Conservation (phyloP, 2,888 invertebrate species). For the Nephrotoma guestfalica region DNA sequence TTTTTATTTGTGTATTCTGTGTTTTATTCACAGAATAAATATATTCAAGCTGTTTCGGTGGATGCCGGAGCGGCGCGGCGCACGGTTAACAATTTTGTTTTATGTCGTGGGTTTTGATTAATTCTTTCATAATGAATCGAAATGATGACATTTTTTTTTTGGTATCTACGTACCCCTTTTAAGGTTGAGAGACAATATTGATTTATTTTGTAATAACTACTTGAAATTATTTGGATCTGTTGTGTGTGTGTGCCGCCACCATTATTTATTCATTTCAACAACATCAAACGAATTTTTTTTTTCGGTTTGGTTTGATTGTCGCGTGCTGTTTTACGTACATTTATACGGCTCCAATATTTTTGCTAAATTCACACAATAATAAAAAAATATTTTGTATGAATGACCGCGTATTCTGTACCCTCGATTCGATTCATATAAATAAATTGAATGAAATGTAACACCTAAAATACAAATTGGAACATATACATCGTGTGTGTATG, state of each 20-base stretch:
- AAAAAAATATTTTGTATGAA: background rate
- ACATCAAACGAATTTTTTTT: background rate
- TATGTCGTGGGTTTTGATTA: background rate
- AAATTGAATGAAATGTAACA: background rate
- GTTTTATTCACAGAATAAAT: background rate
- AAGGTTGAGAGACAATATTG: background rate
- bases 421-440: background rate
- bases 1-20: background rate
- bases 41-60: background rate
- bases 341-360: background rate
- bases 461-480: background rate
- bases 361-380: background rate
- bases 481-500: background rate
- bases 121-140: background rate
- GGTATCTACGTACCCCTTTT: background rate
- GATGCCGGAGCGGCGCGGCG: background rate
- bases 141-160: background rate
- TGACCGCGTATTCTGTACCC: background rate
- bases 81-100: background rate
- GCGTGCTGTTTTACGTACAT: background rate
- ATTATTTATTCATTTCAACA: background rate
- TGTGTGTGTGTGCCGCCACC: background rate
- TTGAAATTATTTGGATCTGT: background rate
- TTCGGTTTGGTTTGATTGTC: background rate
- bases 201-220: background rate